Evolutionary conservation across 2,797 vertebrate genomes (phyloP).

Genomic region (Apodemus agrarius): DNA sequence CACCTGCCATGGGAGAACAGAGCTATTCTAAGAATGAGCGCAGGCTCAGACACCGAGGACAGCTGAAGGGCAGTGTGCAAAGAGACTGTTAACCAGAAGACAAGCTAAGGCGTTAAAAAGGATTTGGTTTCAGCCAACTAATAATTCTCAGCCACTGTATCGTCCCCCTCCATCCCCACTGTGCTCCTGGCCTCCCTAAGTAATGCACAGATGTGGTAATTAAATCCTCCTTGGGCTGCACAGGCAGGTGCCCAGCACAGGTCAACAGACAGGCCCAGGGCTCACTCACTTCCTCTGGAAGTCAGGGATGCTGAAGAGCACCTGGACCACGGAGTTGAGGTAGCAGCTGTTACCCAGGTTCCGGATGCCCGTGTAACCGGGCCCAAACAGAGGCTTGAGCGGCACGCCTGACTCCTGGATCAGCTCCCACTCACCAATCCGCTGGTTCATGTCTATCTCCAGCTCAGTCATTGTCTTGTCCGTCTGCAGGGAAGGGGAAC

Average conservation of each 20-base stretch:
- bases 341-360: slow-evolving; percentile 99
- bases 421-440: slow-evolving; percentile 98
- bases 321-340: slow-evolving; percentile 99
- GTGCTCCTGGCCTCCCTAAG: background rate
- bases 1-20: background rate
- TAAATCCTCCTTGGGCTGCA: background rate
- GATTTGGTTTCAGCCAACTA: background rate
- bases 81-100: background rate
- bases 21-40: background rate
- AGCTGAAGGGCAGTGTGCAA: slow-evolving; percentile 51
- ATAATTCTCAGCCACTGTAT: background rate
- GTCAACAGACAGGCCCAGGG: background rate
- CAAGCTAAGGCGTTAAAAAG: background rate
- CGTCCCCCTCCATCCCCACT: background rate
- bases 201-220: no score
- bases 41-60: background rate
- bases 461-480: slow-evolving; percentile 99
- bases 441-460: slow-evolving; percentile 99
- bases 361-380: slow-evolving; percentile 96
- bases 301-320: slow-evolving; percentile 99
- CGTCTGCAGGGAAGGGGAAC: slow-evolving; percentile 88
- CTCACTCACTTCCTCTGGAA: slow-evolving; percentile 96
- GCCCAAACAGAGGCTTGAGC: slow-evolving; percentile 94
- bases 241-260: background rate
- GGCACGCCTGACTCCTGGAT: slow-evolving; percentile 98